Percentiles rank a stretch among this genome's conserved stretches.
Evolutionary conservation across 1,140 invertebrate species (phyloP).

Genomic region (Drosophila elegans): DNA sequence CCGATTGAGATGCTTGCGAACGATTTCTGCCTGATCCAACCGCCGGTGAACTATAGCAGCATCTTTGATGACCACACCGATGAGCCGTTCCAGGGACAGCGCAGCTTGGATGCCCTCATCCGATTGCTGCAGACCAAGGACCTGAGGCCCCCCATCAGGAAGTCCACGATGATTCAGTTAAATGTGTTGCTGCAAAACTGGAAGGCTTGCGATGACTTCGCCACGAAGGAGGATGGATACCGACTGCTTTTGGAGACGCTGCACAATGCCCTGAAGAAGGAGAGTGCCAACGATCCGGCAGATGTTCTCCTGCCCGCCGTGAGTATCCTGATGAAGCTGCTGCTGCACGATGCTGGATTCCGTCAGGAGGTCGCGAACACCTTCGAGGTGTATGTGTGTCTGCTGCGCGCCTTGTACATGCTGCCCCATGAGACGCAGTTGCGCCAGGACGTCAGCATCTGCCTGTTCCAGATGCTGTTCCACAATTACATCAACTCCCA

Average conservation of each 20-base stretch:
- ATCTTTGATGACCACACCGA: constrained; percentile 36
- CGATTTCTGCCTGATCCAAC: constrained; percentile 50
- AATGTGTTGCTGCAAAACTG: constrained; percentile 72
- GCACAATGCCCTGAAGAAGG: constrained; percentile 25
- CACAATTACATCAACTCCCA: constrained; percentile 35
- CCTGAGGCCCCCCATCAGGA: constrained; percentile 59
- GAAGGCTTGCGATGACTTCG: constrained; percentile 40
- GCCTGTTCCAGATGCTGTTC: constrained; percentile 67
- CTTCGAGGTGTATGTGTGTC: constrained; percentile 40
- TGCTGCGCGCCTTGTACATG: constrained; percentile 57
- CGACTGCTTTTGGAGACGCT: constrained; percentile 37
- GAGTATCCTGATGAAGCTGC: constrained; percentile 59
- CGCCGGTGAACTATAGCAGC: constrained; percentile 26
- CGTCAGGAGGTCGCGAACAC: constrained; percentile 42
- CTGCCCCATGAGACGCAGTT: constrained; percentile 37
- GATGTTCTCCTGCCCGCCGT: constrained; percentile 60
- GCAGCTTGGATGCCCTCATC: constrained; percentile 49
- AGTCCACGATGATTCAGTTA: constrained; percentile 70
- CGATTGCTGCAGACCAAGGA: constrained; percentile 56
- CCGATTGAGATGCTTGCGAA: constrained; percentile 12
- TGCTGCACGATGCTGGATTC: constrained; percentile 38
- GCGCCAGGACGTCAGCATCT: constrained; percentile 44
- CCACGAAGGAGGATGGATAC: constrained; percentile 8
- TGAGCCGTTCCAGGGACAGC: constrained; percentile 6
- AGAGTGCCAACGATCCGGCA: constrained; percentile 13